Conservation (phyloP, 2,797 vertebrate genomes). For the Oryzias sinensis region DNA sequence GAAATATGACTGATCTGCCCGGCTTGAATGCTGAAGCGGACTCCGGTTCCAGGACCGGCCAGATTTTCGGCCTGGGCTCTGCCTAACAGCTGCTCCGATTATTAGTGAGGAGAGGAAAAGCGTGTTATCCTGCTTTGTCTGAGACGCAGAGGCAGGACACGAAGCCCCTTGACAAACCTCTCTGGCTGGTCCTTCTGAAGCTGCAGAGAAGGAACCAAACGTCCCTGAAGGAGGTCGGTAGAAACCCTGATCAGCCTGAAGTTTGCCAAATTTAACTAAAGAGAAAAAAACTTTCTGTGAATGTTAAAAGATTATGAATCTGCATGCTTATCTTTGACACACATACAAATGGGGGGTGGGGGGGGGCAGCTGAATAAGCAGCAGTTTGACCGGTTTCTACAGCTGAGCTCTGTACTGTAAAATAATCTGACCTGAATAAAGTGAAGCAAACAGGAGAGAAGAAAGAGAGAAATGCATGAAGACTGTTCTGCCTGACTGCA, state of each 20-base stretch:
- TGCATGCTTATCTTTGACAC: conserved; percentile 34
- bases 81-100: conserved; percentile 46
- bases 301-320: conserved; percentile 20
- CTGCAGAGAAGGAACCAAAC: conserved; percentile 4
- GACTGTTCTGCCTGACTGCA: conserved; percentile 69
- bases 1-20: conserved; percentile 66
- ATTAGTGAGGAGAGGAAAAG: conserved; percentile 45
- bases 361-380: conserved; percentile 60
- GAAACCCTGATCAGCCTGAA: not conserved
- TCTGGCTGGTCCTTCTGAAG: conserved; percentile 1
- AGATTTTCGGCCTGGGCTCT: conserved; percentile 37
- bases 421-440: conserved; percentile 76
- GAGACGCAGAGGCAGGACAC: conserved; percentile 21
- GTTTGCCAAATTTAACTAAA: not conserved
- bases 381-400: conserved; percentile 43
- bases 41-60: conserved; percentile 43
- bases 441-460: conserved; percentile 64
- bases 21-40: conserved; percentile 61
- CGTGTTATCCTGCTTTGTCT: conserved; percentile 38
- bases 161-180: conserved; percentile 1
- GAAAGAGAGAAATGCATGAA: conserved; percentile 61
- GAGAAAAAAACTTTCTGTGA: no score
- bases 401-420: conserved; percentile 71
- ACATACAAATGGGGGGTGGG: conserved; percentile 19
- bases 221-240: conserved; percentile 4